Conservation (phyloP, 2,797 vertebrate species). For the Prunella strophiata region DNA sequence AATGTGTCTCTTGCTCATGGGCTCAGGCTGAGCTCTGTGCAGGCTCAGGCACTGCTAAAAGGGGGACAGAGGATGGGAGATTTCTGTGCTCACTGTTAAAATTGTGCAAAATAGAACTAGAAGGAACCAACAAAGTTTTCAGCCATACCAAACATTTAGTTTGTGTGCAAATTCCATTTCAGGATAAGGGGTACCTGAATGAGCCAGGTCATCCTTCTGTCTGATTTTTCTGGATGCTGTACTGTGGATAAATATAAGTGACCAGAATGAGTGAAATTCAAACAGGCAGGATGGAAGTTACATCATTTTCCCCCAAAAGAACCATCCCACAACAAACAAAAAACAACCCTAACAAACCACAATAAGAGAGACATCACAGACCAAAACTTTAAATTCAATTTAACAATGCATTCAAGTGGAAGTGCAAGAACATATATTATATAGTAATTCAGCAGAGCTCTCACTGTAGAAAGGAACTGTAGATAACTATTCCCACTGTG, state of each 20-base stretch:
- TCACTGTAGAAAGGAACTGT: background rate
- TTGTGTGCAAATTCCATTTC: background rate
- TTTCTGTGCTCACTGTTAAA: background rate
- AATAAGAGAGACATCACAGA: background rate
- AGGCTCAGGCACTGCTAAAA: background rate
- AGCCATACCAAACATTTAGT: background rate
- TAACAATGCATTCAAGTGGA: background rate
- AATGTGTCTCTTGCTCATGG: background rate
- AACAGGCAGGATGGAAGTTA: background rate
- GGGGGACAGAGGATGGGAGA: background rate
- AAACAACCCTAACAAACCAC: background rate
- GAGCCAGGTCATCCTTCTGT: background rate
- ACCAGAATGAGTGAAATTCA: background rate
- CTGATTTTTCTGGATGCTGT: background rate
- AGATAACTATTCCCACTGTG: background rate
- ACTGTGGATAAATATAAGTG: background rate
- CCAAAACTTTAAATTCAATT: background rate
- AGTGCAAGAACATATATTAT: background rate
- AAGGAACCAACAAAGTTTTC: background rate
- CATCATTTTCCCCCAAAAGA: fast-evolving
- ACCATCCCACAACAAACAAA: background rate
- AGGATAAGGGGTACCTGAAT: background rate
- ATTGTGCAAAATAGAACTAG: background rate
- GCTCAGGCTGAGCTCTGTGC: background rate
- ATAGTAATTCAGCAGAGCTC: background rate